A percentile compares a stretch with the other conserved stretches of the same genome.
Evolutionary conservation across 2,113 vertebrate species (phyloP).

Genomic region (Uropsilus gracilis): DNA sequence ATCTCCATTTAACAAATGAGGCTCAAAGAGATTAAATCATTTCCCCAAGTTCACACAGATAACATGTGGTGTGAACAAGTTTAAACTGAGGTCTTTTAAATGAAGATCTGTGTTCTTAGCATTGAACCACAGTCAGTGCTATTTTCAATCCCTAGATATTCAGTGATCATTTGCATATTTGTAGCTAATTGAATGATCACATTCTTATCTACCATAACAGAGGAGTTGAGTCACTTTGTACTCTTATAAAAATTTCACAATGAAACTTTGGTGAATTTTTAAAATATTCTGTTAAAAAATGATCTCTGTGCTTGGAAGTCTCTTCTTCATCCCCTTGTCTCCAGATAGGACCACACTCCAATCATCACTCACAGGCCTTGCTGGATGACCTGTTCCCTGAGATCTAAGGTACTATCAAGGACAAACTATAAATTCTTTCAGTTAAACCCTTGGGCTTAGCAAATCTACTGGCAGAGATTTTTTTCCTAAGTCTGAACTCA

Average conservation of each 20-base stretch:
- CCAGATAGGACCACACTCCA: background rate
- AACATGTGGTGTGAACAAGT: background rate
- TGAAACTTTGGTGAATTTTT: background rate
- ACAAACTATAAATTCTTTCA: conserved; percentile 2
- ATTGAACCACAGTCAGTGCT: background rate
- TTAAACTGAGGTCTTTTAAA: background rate
- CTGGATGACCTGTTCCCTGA: background rate
- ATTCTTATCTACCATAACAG: background rate
- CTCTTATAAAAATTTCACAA: conserved; percentile 18
- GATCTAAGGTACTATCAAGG: conserved; percentile 10
- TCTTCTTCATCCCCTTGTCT: background rate
- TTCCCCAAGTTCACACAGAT: background rate
- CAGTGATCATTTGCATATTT: background rate
- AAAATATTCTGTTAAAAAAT: background rate
- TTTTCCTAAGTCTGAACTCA: conserved; percentile 10
- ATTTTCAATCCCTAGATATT: background rate
- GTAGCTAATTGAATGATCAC: background rate
- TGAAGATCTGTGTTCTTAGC: background rate
- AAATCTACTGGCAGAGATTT: conserved; percentile 14
- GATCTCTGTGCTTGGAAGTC: background rate
- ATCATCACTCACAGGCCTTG: background rate
- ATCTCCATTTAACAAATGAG: conserved; percentile 16
- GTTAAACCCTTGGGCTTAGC: background rate
- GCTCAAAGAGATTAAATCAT: background rate
- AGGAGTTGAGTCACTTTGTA: background rate